phyloP scores from a whole-genome alignment of 2,113 vertebrate species.

The Athene cunicularia region DNA sequence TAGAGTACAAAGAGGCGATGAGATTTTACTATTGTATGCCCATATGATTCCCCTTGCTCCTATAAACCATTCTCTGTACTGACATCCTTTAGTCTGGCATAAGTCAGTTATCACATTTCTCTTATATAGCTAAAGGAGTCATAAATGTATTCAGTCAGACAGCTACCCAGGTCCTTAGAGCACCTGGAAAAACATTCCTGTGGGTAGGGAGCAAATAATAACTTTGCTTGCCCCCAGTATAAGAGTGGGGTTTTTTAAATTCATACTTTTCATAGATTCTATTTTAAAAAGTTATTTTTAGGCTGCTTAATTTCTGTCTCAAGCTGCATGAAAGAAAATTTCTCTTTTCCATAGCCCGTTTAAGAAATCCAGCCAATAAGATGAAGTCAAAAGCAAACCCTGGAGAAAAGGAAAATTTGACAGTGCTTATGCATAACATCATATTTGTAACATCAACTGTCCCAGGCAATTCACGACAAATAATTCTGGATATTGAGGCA shows the following conservation, averaged over 20 bases:
- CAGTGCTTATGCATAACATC: background rate
- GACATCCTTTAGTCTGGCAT: background rate
- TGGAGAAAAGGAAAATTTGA: background rate
- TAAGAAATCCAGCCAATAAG: background rate
- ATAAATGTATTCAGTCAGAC: background rate
- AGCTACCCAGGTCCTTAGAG: background rate
- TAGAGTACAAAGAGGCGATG: background rate
- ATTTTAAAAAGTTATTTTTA: background rate
- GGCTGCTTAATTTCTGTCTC: background rate
- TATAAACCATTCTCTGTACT: background rate
- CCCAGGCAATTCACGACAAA: background rate
- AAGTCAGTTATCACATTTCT: background rate
- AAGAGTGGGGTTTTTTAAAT: background rate
- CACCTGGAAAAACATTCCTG: background rate
- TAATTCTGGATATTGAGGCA: background rate
- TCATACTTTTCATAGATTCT: background rate
- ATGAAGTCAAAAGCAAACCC: background rate
- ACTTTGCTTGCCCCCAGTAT: background rate
- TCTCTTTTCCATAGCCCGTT: background rate
- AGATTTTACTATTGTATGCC: background rate
- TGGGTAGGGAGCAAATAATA: background rate
- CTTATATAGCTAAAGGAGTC: background rate
- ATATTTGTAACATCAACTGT: background rate
- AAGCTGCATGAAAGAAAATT: background rate
- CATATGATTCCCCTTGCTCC: background rate